Base-by-base conservation (phyloP, 1,140 invertebrate genomes). In the Branchinecta lindahli region DNA sequence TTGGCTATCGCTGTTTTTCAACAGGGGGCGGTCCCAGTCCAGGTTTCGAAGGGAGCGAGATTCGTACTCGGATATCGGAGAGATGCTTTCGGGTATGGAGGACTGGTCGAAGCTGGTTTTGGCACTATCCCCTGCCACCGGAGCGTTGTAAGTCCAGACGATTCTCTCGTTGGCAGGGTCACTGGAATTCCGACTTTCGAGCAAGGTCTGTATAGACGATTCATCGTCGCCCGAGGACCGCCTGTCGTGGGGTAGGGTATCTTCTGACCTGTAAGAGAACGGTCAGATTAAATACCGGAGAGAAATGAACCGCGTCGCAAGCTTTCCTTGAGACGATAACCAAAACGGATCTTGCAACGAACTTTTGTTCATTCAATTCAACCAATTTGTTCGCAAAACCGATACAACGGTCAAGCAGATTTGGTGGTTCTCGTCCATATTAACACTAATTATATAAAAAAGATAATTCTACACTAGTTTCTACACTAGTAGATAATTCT, bases 141-240 rank as follows among this genome's bases (percentile, higher is more conserved):
- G 88, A 44, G 89, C 88, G 80, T 93, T 92, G 81, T 90, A 91
- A n/a, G 89, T 92, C 90, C 90, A 92, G 12, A 92, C 88, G 73
- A 92, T 90, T 72, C 89, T 84, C 75, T 86, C 83, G 74, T 74
- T 73, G 44, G 52, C 46, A 66, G 45, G 68, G 44, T 70, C 52
- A n/a, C 68, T 69, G 33, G 47, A 70, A 46, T 71, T 72, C 18
- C 18, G 12, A 20, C 12, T 61, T 61, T 61, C 52, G 12, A 61
- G 52, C 12, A 61, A 20, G 12, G 52, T 61, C 52, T 61, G 52
- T 15, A 61, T 12, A 61, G 52, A 61, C 4, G 52, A 61, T 21
- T 72, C 68, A 7, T 69, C 70, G 8, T 70, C 65, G 45, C 66
- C 66, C 8, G 68, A 33, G 10, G 44, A 45, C 44, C 44, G 44